Evolutionary conservation across 2,888 invertebrate genomes (phyloP).

Genomic region (Nephrocerus scutellatus): DNA sequence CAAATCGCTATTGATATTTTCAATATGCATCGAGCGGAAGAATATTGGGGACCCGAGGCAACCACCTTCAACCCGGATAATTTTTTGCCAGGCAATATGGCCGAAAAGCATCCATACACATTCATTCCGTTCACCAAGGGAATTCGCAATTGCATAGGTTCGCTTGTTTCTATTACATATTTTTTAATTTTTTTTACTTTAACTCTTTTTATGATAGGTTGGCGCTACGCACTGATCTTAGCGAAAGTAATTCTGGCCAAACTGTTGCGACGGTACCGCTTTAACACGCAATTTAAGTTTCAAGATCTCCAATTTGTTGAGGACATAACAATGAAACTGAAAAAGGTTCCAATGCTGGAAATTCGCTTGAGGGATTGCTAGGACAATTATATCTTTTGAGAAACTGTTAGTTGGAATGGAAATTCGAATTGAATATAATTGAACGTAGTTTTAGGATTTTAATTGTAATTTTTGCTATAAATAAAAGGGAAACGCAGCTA

Average conservation of each 20-base stretch:
- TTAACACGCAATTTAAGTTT: slow-evolving; percentile 36
- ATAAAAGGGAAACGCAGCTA: too few species aligned
- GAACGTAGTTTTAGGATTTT: too few species aligned
- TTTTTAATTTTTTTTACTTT: too few species aligned
- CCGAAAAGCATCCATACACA: slow-evolving; percentile 39
- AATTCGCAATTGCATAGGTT: slow-evolving; percentile 41
- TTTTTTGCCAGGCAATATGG: slow-evolving; percentile 38
- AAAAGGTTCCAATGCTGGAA: slow-evolving; percentile 30
- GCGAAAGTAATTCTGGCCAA: slow-evolving; percentile 38
- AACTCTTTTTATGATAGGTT: too few species aligned
- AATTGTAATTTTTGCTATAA: too few species aligned
- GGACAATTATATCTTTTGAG: too few species aligned
- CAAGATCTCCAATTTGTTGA: slow-evolving; percentile 39
- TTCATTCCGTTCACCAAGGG: slow-evolving; percentile 46
- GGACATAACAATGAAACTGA: slow-evolving; percentile 38
- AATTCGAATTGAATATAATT: too few species aligned
- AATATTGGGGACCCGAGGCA: slow-evolving; percentile 43
- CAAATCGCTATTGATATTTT: slow-evolving; percentile 41
- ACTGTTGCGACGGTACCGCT: slow-evolving; percentile 35
- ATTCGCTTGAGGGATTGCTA: too few species aligned
- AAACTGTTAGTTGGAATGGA: too few species aligned
- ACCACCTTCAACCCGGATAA: slow-evolving; percentile 42
- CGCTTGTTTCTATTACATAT: too few species aligned
- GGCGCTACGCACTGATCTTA: slow-evolving; percentile 38
- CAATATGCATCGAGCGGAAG: slow-evolving; percentile 38